Base-by-base conservation (phyloP, 1,140 invertebrate species). In the Cyrtorhinus lividipennis region DNA sequence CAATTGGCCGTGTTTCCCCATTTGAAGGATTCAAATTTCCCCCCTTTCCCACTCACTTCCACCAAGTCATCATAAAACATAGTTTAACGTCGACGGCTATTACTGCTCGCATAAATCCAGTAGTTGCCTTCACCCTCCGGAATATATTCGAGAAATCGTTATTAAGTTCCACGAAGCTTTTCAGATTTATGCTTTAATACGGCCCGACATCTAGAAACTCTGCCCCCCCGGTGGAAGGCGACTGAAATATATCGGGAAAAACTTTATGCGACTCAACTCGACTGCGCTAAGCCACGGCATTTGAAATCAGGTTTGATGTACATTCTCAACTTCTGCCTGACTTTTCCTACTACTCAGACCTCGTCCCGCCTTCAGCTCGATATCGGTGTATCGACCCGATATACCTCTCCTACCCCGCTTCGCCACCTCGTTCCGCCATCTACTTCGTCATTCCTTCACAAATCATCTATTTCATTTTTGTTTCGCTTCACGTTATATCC, bases 121-220 rank as follows among this genome's bases (percentile, higher is more conserved):
- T 30, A 59, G 58, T 59, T 59, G 58, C 56, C 56, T 27, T 59
- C 5, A 10, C 12, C 48, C 20, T 20, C 12, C 5, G 58, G 58
- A 30, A 27, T 59, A 59, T 59, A 59, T 59, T 59, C 58, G 58
- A 59, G 58, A 53, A 53, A 53, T 59, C 58, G 58, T 59, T 59
- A 59, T 59, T 59, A 59, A 59, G 58, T 59, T 59, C 26, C 58
- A 30, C 13, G 24, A 22, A 22, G 48, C 12, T 53, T 53, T 59
- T 59, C 58, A 59, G 58, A 59, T 59, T 59, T 59, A 59, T 59
- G 58, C 58, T 59, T 59, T 59, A 59, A 59, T 59, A 59, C 58
- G 27, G 24, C 18, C 26, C 24, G 24, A 57, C 56, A 57, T 23
- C 56, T 57, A 57, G 56, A 57, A 57, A 57, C 56, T 57, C 56